phyloP scores from a whole-genome alignment of 1,140 invertebrate species.

The Hylaeus anthracinus region DNA sequence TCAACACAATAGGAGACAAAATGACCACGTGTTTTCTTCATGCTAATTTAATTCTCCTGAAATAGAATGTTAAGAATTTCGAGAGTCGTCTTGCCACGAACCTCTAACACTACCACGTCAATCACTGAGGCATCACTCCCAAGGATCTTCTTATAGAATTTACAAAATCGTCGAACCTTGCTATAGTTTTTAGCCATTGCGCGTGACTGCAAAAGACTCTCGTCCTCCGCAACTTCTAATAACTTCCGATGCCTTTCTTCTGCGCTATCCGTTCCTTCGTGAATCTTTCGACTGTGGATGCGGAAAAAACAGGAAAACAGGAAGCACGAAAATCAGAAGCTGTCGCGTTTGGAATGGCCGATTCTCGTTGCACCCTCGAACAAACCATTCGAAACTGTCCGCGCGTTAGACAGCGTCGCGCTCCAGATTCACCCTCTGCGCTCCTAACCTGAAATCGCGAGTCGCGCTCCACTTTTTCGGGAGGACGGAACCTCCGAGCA shows the following conservation, averaged over 20 bases:
- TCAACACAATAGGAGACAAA: too few species aligned
- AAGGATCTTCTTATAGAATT: too few species aligned
- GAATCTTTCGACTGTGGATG: neutral
- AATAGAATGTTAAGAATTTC: too few species aligned
- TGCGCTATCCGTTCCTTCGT: neutral
- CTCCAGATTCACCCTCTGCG: neutral
- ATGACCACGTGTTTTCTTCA: too few species aligned
- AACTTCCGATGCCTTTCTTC: neutral
- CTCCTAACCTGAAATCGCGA: neutral
- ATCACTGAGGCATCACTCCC: too few species aligned
- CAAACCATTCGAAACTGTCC: neutral
- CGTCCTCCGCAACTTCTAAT: neutral
- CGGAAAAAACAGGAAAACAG: neutral
- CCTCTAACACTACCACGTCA: too few species aligned
- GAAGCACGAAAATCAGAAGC: constrained; percentile 29
- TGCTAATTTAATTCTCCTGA: too few species aligned
- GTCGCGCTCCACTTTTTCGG: constrained; percentile 9
- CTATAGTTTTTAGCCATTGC: too few species aligned
- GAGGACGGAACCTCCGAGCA: neutral
- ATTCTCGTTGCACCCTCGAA: neutral
- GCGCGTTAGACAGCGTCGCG: neutral
- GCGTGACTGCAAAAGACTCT: too few species aligned
- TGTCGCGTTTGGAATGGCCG: constrained; percentile 4
- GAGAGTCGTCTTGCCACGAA: too few species aligned
- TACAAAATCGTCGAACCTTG: too few species aligned